Conservation (phyloP, 2,888 invertebrate genomes). For the Drosophila paramelanica region DNA sequence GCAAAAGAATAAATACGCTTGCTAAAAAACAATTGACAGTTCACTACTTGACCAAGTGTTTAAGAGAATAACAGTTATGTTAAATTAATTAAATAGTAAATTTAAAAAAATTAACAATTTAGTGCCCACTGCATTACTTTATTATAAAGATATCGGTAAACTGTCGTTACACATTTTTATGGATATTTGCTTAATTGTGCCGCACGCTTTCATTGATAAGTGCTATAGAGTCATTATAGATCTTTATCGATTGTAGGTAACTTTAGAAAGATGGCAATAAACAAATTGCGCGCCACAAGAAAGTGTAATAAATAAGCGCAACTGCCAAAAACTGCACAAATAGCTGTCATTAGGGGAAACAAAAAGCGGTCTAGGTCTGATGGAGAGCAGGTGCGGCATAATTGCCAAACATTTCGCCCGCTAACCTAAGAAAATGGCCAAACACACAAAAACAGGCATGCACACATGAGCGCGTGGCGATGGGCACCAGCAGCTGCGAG, state of each 20-base stretch:
- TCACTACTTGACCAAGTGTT: too few relatives aligned
- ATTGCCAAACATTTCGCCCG: constrained; percentile 71
- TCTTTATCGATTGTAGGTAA: neutral
- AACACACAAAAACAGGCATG: constrained; percentile 40
- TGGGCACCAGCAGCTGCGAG: neutral
- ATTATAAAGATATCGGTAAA: too few relatives aligned
- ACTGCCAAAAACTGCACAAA: constrained; percentile 75
- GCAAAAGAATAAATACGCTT: neutral
- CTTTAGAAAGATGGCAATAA: constrained; percentile 58
- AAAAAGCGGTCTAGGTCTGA: constrained; percentile 37
- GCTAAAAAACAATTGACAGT: too few relatives aligned
- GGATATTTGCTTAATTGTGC: too few relatives aligned
- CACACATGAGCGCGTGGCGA: constrained; percentile 13
- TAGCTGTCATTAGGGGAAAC: constrained; percentile 68
- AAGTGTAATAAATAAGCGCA: constrained; percentile 69
- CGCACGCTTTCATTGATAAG: too few relatives aligned
- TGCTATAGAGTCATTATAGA: too few relatives aligned
- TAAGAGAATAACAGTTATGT: too few relatives aligned
- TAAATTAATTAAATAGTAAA: too few relatives aligned
- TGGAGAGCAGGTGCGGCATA: constrained; percentile 69
- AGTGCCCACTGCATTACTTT: too few relatives aligned
- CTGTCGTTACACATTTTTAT: too few relatives aligned
- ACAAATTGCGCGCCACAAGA: constrained; percentile 57
- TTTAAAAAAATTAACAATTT: too few relatives aligned
- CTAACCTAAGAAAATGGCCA: constrained; percentile 41